Evolutionary conservation across 2,113 vertebrate species (phyloP), one percentile per base, ranked within the genome.

Genomic region (Spheniscus mendiculus): DNA sequence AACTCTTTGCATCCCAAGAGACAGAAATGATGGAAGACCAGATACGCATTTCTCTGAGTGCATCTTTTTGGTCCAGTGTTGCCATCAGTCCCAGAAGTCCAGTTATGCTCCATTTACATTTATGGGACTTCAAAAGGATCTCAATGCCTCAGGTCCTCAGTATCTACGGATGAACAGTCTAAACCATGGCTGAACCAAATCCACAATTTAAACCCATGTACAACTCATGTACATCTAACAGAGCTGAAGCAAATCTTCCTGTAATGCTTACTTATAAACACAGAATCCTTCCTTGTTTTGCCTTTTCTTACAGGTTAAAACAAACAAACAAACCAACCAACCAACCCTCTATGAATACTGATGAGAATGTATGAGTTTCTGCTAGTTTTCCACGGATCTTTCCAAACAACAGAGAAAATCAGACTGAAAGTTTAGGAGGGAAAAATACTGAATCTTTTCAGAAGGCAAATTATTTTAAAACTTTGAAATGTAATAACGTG

Each of bases 281-380:
- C 3, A 71, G 66, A 92, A 77, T 42, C 22, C 32, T 16, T 78
- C 36, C 26, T 63, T 58, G 16, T 73, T 91, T 71, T 74, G 20
- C 42, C 47, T 79, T 82, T 76, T 82, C 65, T 91, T 80, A 77
- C n/a, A 83, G 26, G 21, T 56, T 85, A 56, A 84, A 87, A 82
- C 34, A 27, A 69, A 55, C 26, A 20, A 77, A 30, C 44, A 26
- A 67, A 15, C 34, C 13, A 49, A 38, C 22, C 8, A 55, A 61
- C 42, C 42, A 18, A 38, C 27, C 30, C 55, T 71, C 34, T 63
- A 53, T 12, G 44, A 93, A 69, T 67, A 71, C 56, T 29, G 44
- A 13, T 16, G 29, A 27, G 14, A n/a, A 83, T 36, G 20, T 34
- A 29, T 25, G 15, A 53, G 15, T 79, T 79, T 70, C 23, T 76